Evolutionary conservation across 2,797 vertebrate genomes (phyloP).

Genomic region (Pipistrellus pipistrellus): DNA sequence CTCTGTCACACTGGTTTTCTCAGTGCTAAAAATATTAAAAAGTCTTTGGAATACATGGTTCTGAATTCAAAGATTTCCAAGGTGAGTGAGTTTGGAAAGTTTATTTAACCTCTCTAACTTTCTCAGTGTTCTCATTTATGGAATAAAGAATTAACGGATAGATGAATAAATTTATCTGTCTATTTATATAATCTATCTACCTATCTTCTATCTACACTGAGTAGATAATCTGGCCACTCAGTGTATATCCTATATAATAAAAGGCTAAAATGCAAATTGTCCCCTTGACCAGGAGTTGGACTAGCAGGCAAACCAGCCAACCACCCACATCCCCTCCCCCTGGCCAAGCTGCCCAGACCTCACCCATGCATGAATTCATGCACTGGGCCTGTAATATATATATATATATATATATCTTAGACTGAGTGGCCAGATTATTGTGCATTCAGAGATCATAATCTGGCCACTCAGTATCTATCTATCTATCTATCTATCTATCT

Average conservation of each 20-base stretch:
- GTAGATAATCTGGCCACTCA: no score
- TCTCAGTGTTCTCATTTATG: not conserved
- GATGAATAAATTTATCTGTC: not conserved
- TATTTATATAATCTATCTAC: not conserved
- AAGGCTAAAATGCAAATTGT: no score
- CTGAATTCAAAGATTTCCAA: conserved; percentile 36
- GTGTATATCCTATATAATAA: no score
- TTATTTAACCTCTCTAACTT: not conserved
- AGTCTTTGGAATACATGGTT: not conserved
- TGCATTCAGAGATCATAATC: no score
- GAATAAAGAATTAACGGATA: not conserved
- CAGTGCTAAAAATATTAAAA: not conserved
- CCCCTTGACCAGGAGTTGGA: no score
- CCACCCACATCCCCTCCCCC: no score
- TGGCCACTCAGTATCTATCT: not conserved
- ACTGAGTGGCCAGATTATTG: no score
- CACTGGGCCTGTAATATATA: no score
- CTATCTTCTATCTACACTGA: not conserved
- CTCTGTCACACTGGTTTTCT: not conserved
- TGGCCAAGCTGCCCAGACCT: no score
- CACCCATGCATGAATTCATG: no score
- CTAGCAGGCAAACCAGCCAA: no score
- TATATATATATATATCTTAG: no score
- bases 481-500: not conserved
- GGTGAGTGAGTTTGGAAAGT: not conserved